Evolutionary conservation across 2,888 invertebrate genomes (phyloP), one percentile per base, ranked within the genome.

Genomic region (Hirtodrosophila trivittata): DNA sequence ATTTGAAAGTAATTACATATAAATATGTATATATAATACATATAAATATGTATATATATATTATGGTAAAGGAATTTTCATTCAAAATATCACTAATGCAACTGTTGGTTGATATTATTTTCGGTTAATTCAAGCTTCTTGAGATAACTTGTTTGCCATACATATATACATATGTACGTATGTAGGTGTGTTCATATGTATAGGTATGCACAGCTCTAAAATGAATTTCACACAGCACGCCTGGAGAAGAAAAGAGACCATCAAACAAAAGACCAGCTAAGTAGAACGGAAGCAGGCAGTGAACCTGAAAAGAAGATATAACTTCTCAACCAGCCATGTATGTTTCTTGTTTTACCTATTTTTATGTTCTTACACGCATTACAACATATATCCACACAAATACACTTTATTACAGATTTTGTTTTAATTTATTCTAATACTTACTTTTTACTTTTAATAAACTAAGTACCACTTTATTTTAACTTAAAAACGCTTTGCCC

Each of bases 251-350:
- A 67, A 67, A 55, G 62, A 57, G 59, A 69, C 47, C 47, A 57
- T 39, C 60, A 70, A 74, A 83, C 77, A 75, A 81, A 80, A 83
- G 66, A 67, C 46, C 69, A 75, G 65, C 43, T 66, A 80, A 77
- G 67, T 84, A 68, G 84, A 80, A 74, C 84, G 78, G 84, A 80
- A 84, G 84, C 64, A 78, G 68, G 82, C 75, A 80, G 62, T 78
- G 77, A 80, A 84, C 81, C 84, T 77, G 85, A 84, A 84, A 74
- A 49, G 56, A 47, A 58, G 51, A 76, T 69, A 67, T 78, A 72
- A 66, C 84, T 80, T 66, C 76, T 73, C 76, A 55, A 8, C 35
- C 38, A 18, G 30, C 51, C 42, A 38, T 54, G 14, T 47, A 42
- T 10, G 18, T 26, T 30, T 28, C 30, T 46, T 21, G 12, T 28